phyloP scores from a whole-genome alignment of 2,888 invertebrate species.

The Balanococcus diminutus region DNA sequence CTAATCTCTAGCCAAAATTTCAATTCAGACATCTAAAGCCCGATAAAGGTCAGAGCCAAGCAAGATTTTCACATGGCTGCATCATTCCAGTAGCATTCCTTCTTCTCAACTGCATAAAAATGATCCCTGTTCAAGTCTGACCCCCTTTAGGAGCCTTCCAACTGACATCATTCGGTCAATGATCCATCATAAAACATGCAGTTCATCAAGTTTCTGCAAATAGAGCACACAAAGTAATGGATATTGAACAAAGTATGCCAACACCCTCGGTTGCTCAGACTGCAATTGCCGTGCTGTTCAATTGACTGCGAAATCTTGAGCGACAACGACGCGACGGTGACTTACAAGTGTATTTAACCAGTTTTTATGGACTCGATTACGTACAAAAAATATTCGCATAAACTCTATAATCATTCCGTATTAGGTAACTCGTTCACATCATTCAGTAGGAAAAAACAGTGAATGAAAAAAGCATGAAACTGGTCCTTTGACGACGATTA shows the following conservation, averaged over 20 bases:
- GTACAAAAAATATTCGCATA: constrained; percentile 37
- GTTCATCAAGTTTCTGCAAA: background rate
- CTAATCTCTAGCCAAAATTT: too few species aligned
- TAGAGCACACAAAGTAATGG: background rate
- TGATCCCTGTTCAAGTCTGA: too few species aligned
- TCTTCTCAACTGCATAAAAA: too few species aligned
- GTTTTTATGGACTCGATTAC: constrained; percentile 31
- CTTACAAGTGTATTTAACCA: background rate
- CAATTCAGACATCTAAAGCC: too few species aligned
- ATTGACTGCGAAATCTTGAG: background rate
- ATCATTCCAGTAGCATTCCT: too few species aligned
- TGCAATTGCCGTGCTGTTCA: background rate
- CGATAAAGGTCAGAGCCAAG: too few species aligned
- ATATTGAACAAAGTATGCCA: background rate
- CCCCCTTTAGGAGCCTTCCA: background rate
- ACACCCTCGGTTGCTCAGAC: background rate
- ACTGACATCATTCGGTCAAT: background rate
- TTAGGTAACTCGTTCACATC: constrained; percentile 39
- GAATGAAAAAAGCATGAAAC: background rate
- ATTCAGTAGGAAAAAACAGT: background rate
- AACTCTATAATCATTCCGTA: constrained; percentile 43
- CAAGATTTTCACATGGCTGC: too few species aligned
- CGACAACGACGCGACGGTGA: background rate
- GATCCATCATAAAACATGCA: background rate
- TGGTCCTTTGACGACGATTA: background rate